Evolutionary conservation across 2,797 vertebrate species (phyloP), one percentile per base, ranked within the genome.

Genomic region (Phylloscopus collybita): DNA sequence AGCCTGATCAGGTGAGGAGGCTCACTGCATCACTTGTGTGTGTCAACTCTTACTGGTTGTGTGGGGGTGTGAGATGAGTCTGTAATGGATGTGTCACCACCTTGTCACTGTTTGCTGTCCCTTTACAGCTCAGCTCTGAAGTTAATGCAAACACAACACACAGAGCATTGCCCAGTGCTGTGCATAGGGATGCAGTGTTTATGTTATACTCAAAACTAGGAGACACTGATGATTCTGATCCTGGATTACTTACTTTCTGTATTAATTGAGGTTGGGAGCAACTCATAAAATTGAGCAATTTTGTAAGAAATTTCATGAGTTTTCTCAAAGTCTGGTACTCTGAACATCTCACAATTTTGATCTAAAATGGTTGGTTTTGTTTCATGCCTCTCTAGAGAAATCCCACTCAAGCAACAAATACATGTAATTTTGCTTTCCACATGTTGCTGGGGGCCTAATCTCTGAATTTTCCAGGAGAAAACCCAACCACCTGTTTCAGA

Each of bases 111-210:
- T 34, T 27, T 11, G 13, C 53, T 72, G 76, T 36, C 23, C 18
- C 1, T 22, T 51, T 30, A 34, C 50, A 32, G 53, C 18, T 62
- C 51, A 57, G 50, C 70, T 80, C 72, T 65, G 45, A 47, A 32
- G 16, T 25, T 18, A 57, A 59, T 27, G 17, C 30, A 47, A 29
- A 45, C 10, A 32, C 9, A 69, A 12, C 5, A 2, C 0, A 0
- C 1, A 17, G 38, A 38, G 18, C 3, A 0, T 5, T 30, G 51
- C 23, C 13, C 20, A 15, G 0, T 14, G 20, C 13, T 19, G 22
- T 21, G 22, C 10, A 0, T 6, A 5, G 1, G 10, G 54, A 20
- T 4, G 11, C 45, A 78, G 73, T 0, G 0, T n/a, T 62, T 45
- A 10, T 0, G 20, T 62, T n/a, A 38, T n/a, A 40, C 73, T 44